These are phyloP conservation scores for Pentamera pediparva DNA, from an alignment of 53 echinoderm and acorn worm genomes.

Conservation along the genomic window DNA sequence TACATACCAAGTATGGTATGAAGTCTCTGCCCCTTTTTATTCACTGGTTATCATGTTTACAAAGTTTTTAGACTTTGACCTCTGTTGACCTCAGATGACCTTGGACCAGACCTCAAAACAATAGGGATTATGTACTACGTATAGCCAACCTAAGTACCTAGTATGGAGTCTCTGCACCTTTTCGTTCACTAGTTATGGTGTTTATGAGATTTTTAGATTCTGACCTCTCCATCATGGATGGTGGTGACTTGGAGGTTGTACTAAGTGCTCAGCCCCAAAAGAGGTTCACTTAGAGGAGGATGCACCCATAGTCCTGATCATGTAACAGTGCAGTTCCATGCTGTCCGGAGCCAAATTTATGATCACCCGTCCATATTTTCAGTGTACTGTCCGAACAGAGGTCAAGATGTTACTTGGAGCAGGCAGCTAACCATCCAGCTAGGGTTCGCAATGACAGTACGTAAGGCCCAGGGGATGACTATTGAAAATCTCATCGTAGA, in stretches of 20 bases:
- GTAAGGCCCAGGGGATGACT: constrained; percentile 21
- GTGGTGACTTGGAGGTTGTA: background rate
- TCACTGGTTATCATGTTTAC: too few relatives aligned
- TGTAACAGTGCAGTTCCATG: background rate
- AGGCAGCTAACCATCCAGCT: constrained; percentile 10
- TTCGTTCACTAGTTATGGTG: too few relatives aligned
- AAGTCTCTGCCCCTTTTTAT: too few relatives aligned
- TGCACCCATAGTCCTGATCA: background rate
- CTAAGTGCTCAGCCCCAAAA: background rate
- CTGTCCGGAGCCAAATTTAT: background rate
- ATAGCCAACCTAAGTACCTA: too few relatives aligned
- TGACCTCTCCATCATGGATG: too few relatives aligned
- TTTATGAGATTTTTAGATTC: too few relatives aligned
- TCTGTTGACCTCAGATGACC: too few relatives aligned
- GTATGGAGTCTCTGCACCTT: too few relatives aligned
- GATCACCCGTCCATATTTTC: background rate
- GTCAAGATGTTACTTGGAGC: background rate
- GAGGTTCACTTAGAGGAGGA: background rate
- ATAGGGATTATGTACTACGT: too few relatives aligned
- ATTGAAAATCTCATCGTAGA: background rate
- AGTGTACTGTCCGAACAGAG: background rate
- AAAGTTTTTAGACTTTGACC: too few relatives aligned
- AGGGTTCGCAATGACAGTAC: constrained; percentile 14
- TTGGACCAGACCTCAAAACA: too few relatives aligned
- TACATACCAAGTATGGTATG: too few relatives aligned